Percentiles rank a stretch among this genome's conserved stretches.
phyloP scores from a whole-genome alignment of 2,113 vertebrate species.

The Promerops cafer region DNA sequence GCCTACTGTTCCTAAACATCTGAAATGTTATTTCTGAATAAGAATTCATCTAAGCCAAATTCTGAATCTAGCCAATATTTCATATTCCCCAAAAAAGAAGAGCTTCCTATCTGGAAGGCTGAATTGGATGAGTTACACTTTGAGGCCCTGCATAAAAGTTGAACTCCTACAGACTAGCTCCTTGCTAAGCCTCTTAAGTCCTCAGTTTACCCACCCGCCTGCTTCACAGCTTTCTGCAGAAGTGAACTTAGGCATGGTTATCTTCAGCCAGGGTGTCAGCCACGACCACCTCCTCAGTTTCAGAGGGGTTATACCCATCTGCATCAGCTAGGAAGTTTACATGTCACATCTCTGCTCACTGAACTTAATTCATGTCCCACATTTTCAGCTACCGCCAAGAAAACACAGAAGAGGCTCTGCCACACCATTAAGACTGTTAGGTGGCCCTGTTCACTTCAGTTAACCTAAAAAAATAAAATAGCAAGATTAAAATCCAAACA shows the following conservation, averaged over 20 bases:
- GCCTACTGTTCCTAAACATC: not conserved
- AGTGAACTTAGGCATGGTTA: not conserved
- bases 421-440: not conserved
- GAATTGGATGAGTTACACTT: conserved; percentile 19
- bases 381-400: not conserved
- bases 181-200: conserved; percentile 44
- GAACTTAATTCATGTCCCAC: not conserved
- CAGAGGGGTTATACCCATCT: not conserved
- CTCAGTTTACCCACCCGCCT: not conserved
- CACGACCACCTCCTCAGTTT: not conserved
- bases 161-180: conserved; percentile 9
- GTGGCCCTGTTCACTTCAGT: not conserved
- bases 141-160: not conserved
- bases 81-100: not conserved
- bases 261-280: not conserved
- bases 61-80: not conserved
- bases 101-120: conserved; percentile 6
- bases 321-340: not conserved
- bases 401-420: not conserved
- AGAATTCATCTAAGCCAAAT: not conserved
- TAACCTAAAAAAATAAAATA: not conserved
- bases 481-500: not conserved
- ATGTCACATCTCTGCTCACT: not conserved
- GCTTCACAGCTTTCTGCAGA: not conserved
- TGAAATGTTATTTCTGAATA: not conserved